phyloP scores from a whole-genome alignment of 2,797 vertebrate species.

The Syngnathus acus region DNA sequence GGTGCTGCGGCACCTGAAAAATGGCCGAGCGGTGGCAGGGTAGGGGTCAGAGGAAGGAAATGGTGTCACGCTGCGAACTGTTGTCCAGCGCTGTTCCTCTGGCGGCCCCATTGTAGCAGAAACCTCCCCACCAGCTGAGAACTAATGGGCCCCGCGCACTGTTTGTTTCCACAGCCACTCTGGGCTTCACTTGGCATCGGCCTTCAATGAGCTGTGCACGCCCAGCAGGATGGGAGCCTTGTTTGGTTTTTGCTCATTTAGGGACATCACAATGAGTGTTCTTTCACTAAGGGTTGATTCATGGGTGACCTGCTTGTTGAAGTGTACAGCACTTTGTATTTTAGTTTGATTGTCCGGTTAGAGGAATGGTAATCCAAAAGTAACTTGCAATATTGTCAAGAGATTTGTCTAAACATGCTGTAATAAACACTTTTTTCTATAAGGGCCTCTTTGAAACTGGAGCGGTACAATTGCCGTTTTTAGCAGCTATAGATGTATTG shows the following conservation, averaged over 20 bases:
- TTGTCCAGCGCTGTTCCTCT: constrained; percentile 63
- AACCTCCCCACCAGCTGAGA: constrained; percentile 57
- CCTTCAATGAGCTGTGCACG: constrained; percentile 8
- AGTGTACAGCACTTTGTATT: not conserved
- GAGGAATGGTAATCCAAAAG: not conserved
- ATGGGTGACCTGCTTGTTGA: constrained; percentile 3
- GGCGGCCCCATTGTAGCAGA: constrained; percentile 61
- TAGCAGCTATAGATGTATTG: not conserved
- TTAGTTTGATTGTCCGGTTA: not conserved
- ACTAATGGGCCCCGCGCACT: constrained; percentile 48
- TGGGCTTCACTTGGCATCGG: constrained; percentile 11
- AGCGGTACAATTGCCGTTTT: not conserved
- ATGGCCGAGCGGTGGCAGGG: constrained; percentile 36
- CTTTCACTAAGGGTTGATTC: not conserved
- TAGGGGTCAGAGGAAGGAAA: constrained; percentile 71
- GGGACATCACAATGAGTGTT: not conserved
- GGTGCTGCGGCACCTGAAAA: constrained; percentile 63
- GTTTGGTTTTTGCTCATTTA: constrained; percentile 8
- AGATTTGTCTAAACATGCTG: too few relatives aligned
- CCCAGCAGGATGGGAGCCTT: not conserved
- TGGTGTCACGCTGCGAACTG: constrained; percentile 64
- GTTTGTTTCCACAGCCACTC: constrained; percentile 33
- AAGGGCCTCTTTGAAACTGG: too few relatives aligned
- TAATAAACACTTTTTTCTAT: too few relatives aligned
- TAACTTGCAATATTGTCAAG: not conserved